These are phyloP conservation scores for Capreolus pygargus DNA, from an alignment of 2,113 vertebrate species.

Conservation along the genomic window DNA sequence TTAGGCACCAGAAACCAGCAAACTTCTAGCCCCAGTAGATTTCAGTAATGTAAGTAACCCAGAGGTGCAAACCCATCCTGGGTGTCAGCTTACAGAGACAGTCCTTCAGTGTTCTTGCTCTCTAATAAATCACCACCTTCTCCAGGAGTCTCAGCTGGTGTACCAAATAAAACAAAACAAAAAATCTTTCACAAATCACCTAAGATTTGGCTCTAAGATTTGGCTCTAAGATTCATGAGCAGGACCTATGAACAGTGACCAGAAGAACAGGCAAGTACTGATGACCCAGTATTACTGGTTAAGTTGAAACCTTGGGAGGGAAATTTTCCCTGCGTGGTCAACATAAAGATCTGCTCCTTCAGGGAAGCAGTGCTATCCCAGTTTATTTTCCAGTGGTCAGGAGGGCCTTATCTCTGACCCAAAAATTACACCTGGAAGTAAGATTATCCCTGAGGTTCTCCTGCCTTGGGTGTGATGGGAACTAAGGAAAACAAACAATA, in stretches of 20 bases:
- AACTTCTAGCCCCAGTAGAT: background rate
- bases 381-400: background rate
- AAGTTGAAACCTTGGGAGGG: background rate
- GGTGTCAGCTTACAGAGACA: background rate
- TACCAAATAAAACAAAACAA: background rate
- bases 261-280: background rate
- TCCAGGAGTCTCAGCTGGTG: background rate
- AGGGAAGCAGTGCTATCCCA: background rate
- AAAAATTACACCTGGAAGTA: background rate
- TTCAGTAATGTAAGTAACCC: background rate
- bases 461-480: background rate
- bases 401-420: background rate
- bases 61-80: background rate
- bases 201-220: background rate
- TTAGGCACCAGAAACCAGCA: background rate
- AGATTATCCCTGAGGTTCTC: background rate
- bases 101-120: background rate
- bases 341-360: background rate
- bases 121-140: conserved; percentile 32
- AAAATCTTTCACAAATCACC: background rate
- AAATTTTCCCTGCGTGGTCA: background rate
- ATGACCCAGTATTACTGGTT: background rate
- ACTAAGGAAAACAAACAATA: background rate
- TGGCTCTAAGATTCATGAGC: background rate
- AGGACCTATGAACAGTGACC: background rate